Conservation (phyloP, 2,797 vertebrate genomes). For the Merluccius polli region DNA sequence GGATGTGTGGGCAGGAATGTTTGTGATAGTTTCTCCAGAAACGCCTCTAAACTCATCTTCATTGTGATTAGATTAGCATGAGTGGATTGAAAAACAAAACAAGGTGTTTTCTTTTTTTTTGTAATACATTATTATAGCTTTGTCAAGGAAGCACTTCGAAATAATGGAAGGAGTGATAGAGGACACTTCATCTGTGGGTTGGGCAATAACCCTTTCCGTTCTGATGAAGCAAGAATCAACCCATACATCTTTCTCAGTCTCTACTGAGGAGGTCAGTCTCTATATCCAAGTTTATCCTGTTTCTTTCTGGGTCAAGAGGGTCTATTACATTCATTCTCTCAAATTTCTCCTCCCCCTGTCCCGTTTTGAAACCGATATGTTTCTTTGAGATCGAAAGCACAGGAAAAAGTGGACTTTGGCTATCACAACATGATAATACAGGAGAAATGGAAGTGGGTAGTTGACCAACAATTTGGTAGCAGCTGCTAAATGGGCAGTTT, state of each 20-base stretch:
- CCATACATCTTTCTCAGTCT: too few species aligned
- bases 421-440: neutral
- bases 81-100: neutral
- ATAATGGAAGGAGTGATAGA: too few species aligned
- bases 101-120: too few species aligned
- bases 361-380: neutral
- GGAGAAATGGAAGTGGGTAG: neutral
- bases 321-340: neutral
- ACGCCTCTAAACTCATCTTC: neutral
- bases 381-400: neutral
- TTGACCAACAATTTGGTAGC: neutral
- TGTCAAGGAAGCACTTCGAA: too few species aligned
- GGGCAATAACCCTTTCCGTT: neutral
- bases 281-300: neutral
- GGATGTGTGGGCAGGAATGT: conserved; percentile 50
- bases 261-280: too few species aligned
- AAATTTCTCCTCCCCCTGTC: neutral
- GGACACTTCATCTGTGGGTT: neutral
- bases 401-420: neutral
- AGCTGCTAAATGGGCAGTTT: neutral
- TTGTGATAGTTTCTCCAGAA: conserved; percentile 31
- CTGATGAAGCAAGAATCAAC: too few species aligned
- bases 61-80: neutral
- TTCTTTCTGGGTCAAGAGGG: neutral
- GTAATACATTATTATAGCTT: neutral